phyloP scores from a whole-genome alignment of 2,113 vertebrate genomes.

The Sitta europaea region DNA sequence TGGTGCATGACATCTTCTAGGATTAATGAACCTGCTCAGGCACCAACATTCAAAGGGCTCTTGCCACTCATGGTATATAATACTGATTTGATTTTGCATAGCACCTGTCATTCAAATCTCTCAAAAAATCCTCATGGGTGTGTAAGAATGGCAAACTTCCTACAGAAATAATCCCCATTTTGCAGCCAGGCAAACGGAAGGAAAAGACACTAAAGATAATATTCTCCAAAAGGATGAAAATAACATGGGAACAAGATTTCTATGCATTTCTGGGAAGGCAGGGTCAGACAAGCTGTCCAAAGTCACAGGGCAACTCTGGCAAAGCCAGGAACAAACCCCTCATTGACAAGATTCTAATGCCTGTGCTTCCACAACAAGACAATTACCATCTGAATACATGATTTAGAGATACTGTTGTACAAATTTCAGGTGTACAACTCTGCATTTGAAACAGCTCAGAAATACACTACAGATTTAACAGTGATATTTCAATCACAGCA shows the following conservation, averaged over 20 bases:
- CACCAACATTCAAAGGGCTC: not conserved
- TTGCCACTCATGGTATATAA: not conserved
- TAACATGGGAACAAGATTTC: not conserved
- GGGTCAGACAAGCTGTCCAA: not conserved
- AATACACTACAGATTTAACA: not conserved
- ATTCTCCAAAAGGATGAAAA: not conserved
- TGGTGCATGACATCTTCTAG: not conserved
- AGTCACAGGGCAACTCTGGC: not conserved
- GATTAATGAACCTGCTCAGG: not conserved
- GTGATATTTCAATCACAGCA: not conserved
- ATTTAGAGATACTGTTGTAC: not conserved
- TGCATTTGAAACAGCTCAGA: not conserved
- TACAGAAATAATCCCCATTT: not conserved
- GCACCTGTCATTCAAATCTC: not conserved
- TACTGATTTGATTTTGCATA: not conserved
- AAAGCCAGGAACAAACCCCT: not conserved
- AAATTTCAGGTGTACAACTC: not conserved
- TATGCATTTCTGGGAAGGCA: not conserved
- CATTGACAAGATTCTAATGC: fast-evolving
- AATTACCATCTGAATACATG: not conserved
- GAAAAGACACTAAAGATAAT: not conserved
- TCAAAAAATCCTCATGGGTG: not conserved
- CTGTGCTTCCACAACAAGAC: not conserved
- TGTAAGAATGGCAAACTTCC: not conserved
- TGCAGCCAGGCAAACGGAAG: not conserved